Evolutionary conservation across 2,888 invertebrate genomes (phyloP).

Genomic region (Pecten maximus): DNA sequence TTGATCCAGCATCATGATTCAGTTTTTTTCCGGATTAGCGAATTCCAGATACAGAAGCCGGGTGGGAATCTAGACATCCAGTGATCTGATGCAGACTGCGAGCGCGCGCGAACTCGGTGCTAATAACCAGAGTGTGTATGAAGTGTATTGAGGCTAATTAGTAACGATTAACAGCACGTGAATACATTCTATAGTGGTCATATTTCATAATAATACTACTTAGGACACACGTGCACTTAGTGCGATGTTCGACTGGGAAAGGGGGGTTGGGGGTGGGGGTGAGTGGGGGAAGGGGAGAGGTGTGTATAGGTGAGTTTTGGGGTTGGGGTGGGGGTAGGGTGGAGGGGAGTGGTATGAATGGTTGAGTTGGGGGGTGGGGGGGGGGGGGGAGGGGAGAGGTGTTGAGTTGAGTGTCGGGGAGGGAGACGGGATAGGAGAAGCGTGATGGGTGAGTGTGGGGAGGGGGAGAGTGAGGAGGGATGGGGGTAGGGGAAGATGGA

Average conservation of each 20-base stretch:
- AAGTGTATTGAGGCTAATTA: not conserved
- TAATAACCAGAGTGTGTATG: not conserved
- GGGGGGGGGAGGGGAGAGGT: no score
- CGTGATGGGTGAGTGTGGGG: no score
- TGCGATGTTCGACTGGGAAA: not conserved
- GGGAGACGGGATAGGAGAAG: no score
- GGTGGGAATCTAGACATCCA: not conserved
- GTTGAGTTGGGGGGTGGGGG: no score
- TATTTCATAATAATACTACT: not conserved
- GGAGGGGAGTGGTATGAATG: no score
- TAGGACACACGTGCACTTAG: not conserved
- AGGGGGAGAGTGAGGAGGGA: no score
- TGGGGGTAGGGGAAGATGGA: no score
- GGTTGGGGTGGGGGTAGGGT: no score
- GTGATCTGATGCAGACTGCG: not conserved
- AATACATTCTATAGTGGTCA: not conserved
- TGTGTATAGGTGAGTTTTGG: no score
- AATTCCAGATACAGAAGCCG: not conserved
- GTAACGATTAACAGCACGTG: not conserved
- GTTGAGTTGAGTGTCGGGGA: no score
- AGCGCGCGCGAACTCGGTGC: not conserved
- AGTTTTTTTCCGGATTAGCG: no score
- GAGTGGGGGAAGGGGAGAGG: not conserved
- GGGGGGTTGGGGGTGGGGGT: not conserved
- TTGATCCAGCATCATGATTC: no score